Evolutionary conservation across 2,888 invertebrate species (phyloP), one percentile per base, ranked within the genome.

Genomic region (Watsonalla cultraria): DNA sequence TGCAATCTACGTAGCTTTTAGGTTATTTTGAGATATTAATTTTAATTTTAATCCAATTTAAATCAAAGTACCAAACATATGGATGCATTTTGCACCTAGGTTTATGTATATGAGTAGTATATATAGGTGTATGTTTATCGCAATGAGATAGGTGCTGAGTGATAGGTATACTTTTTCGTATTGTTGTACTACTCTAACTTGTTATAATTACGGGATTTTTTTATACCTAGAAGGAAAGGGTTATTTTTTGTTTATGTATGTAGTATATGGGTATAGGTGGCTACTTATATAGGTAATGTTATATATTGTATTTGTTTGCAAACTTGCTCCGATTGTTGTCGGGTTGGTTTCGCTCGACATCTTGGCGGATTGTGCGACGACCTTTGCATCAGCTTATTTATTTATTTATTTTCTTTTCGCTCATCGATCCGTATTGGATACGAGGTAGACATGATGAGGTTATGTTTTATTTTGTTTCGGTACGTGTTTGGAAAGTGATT

Each of bases 1-100:
- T 68, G 59, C 52, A 52, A 37, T 13, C 24, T 49, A 61, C 63
- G 62, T 63, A 64, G 64, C 68, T 80, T 82, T 77, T 81, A 84
- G 85, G 85, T 88, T 86, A 86, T 77, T 80, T 84, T 76, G 71
- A 9, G 15, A 13, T 63, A 54, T 62, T 62, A 58, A 60, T 59
- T 24, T 24, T 24, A 24, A 54, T 62, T 64, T 62, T 58, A 72
- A 69, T 66, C 66, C 58, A 65, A 70, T 70, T 58, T 65, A 70
- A 66, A 71, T 73, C 59, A 69, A 70, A 70, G 61, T 70, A 65
- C 61, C 60, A 61, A 61, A 62, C 60, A 55, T 61, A 61, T 66
- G 64, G 62, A 58, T 63, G 66, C 56, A 63, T 57, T 55, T 59
- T 60, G 54, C 64, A 54, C 57, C 55, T 49, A 55, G 15, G 35